Evolutionary conservation across 2,888 invertebrate genomes (phyloP).

Genomic region (Hofmannophila pseudospretella): DNA sequence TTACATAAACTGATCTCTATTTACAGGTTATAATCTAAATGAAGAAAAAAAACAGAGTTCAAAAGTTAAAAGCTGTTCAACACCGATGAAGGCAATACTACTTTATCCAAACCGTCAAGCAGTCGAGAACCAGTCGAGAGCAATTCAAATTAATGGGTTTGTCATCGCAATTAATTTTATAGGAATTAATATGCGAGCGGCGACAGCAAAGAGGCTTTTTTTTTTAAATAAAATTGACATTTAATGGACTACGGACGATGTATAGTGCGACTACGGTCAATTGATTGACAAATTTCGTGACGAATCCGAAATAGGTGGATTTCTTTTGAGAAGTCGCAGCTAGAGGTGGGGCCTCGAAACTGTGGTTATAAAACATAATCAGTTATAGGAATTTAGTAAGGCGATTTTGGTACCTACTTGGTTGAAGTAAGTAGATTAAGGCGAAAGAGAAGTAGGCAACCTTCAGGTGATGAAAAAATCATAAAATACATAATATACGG

Average conservation of each 20-base stretch:
- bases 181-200: conserved; percentile 74
- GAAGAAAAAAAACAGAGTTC: conserved; percentile 18
- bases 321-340: conserved; percentile 64
- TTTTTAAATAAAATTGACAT: conserved; percentile 68
- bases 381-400: too few species aligned
- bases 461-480: too few species aligned
- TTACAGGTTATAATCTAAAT: conserved; percentile 8
- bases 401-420: too few species aligned
- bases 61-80: conserved; percentile 21
- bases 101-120: conserved; percentile 21
- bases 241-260: conserved; percentile 63
- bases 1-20: conserved; percentile 8
- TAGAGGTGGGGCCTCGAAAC: conserved; percentile 36
- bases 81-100: conserved; percentile 12
- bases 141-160: conserved; percentile 74
- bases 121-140: conserved; percentile 46
- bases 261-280: conserved; percentile 62
- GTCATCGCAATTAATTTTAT: conserved; percentile 77
- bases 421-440: too few species aligned
- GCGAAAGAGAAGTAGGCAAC: too few species aligned
- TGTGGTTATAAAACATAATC: too few species aligned
- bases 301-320: conserved; percentile 75
- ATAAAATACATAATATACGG: too few species aligned
- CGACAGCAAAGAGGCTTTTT: conserved; percentile 62
- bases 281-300: conserved; percentile 77